Evolutionary conservation across 2,888 invertebrate genomes (phyloP).

Genomic region (Drosophila meridionalis): DNA sequence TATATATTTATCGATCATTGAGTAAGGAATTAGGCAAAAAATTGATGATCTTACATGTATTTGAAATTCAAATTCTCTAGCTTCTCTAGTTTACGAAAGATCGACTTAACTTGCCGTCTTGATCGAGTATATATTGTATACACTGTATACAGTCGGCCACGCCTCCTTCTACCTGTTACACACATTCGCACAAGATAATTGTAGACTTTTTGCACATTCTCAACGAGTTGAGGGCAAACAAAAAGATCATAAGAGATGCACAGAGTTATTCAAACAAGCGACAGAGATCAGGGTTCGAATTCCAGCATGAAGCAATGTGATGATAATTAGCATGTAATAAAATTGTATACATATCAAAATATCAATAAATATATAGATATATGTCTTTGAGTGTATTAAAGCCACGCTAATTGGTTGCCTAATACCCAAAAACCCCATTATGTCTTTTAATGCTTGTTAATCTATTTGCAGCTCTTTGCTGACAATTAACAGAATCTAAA

Average conservation of each 20-base stretch:
- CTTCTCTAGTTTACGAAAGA: neutral
- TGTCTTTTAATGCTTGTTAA: neutral
- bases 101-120: neutral
- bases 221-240: neutral
- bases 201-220: neutral
- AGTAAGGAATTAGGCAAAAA: no score
- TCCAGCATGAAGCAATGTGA: neutral
- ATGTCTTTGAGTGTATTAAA: neutral
- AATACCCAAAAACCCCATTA: neutral
- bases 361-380: no score
- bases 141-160: neutral
- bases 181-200: neutral
- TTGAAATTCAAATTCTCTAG: neutral
- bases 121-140: neutral
- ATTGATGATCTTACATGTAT: no score
- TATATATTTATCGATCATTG: neutral
- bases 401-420: neutral
- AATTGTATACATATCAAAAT: neutral
- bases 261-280: neutral
- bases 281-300: neutral
- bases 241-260: neutral
- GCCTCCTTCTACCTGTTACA: neutral
- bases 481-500: slow-evolving; percentile 1
- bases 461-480: neutral
- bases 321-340: neutral